These are phyloP conservation scores for Agelas oroides DNA, from an alignment of 37 sponge, comb jelly and placozoan species.

Conservation along the genomic window DNA sequence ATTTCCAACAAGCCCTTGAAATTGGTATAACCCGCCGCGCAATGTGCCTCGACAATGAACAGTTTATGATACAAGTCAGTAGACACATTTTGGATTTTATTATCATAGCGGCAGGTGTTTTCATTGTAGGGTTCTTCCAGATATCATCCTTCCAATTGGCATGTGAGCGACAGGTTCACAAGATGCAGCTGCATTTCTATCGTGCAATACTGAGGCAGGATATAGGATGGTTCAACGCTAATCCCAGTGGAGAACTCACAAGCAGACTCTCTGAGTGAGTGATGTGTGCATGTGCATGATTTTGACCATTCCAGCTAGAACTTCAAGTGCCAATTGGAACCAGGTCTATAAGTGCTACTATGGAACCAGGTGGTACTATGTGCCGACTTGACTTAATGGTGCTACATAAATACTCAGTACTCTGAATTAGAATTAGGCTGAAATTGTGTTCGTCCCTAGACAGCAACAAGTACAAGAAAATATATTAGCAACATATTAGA, in stretches of 20 bases:
- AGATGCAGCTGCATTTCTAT: conserved; percentile 24
- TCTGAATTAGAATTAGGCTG: no score
- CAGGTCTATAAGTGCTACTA: no score
- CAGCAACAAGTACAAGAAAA: no score
- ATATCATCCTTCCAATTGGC: conserved; percentile 44
- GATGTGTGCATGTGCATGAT: background rate
- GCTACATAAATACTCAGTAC: no score
- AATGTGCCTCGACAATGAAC: conserved; percentile 27
- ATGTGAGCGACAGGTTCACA: conserved; percentile 30
- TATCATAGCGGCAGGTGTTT: conserved; percentile 6
- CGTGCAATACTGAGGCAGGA: conserved; percentile 69
- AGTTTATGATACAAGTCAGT: background rate
- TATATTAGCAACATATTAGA: no score
- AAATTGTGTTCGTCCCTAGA: no score
- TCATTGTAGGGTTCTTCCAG: conserved; percentile 44
- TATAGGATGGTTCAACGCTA: conserved; percentile 71
- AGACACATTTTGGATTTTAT: conserved; percentile 11
- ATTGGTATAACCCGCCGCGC: conserved; percentile 4
- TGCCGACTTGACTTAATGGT: no score
- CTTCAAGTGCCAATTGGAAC: no score
- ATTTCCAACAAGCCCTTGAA: conserved; percentile 9
- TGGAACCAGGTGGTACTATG: no score
- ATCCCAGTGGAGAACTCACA: conserved; percentile 73
- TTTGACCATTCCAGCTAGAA: no score
- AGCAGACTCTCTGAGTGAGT: conserved; percentile 71